Percentiles rank a stretch among this genome's conserved stretches.
These are phyloP conservation scores for Oligia latruncula DNA, from an alignment of 2,888 invertebrate species.

Conservation along the genomic window DNA sequence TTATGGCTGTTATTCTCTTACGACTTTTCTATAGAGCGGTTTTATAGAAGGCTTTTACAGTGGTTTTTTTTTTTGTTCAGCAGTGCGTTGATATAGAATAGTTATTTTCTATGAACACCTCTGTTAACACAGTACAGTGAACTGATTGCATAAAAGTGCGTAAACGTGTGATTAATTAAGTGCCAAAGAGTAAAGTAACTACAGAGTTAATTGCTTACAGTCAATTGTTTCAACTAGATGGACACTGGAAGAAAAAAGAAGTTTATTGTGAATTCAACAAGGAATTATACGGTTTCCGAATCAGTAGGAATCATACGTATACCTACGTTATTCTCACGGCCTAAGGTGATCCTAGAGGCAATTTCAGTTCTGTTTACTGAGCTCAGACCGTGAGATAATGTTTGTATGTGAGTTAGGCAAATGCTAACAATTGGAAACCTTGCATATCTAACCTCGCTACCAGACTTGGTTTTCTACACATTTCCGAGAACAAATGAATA, in stretches of 20 bases:
- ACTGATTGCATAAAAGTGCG: conserved; percentile 22
- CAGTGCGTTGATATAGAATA: background rate
- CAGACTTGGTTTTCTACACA: conserved; percentile 36
- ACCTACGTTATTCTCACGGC: conserved; percentile 51
- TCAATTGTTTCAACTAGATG: conserved; percentile 15
- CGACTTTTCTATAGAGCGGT: conserved; percentile 13
- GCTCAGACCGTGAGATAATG: conserved; percentile 55
- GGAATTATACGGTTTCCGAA: conserved; percentile 16
- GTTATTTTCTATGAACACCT: conserved; percentile 24
- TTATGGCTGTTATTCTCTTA: conserved; percentile 43
- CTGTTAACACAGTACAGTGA: conserved; percentile 12
- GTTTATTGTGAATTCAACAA: conserved; percentile 13
- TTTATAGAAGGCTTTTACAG: conserved; percentile 40
- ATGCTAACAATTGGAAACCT: conserved; percentile 61
- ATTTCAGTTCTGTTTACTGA: conserved; percentile 58
- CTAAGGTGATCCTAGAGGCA: conserved; percentile 55
- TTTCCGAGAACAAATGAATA: conserved; percentile 42
- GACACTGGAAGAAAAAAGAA: conserved; percentile 1
- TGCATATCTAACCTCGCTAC: conserved; percentile 54
- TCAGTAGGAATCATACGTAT: conserved; percentile 18
- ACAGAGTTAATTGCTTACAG: conserved; percentile 3
- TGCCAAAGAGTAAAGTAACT: too few relatives aligned
- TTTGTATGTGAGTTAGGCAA: conserved; percentile 49
- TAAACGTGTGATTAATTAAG: conserved; percentile 35
- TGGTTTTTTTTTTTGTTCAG: conserved; percentile 13